Evolutionary conservation across 2,797 vertebrate species (phyloP).

Genomic region (Toxotes lorentzi): DNA sequence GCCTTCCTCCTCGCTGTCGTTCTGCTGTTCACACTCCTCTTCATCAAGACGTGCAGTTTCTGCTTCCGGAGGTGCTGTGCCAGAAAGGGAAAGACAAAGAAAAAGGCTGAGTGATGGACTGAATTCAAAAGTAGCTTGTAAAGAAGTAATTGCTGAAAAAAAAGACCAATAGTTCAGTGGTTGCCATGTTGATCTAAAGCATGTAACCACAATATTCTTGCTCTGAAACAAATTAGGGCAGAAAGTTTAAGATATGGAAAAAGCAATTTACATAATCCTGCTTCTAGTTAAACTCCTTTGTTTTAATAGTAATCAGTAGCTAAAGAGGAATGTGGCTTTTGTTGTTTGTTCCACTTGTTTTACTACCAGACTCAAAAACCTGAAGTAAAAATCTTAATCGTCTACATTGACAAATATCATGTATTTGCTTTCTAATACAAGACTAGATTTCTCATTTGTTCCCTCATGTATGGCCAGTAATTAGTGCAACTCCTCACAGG

Average conservation of each 20-base stretch:
- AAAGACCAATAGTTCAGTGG: neutral
- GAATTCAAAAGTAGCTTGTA: neutral
- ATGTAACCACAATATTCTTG: neutral
- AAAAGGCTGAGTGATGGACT: conserved; percentile 70
- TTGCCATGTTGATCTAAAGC: neutral
- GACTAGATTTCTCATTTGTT: neutral
- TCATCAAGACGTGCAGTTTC: conserved; percentile 70
- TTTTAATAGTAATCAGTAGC: neutral
- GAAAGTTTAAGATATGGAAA: too few species aligned
- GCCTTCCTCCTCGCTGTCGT: conserved; percentile 76
- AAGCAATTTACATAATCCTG: neutral
- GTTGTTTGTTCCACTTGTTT: neutral
- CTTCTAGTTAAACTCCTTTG: neutral
- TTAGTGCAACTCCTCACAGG: conserved; percentile 26
- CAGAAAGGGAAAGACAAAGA: conserved; percentile 59
- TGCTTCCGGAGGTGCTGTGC: conserved; percentile 65
- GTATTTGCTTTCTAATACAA: neutral
- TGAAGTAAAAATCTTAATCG: neutral
- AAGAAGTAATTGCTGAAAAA: neutral
- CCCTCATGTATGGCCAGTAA: neutral
- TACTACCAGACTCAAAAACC: neutral
- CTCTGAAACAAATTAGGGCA: neutral
- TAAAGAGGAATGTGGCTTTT: neutral
- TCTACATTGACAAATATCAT: neutral
- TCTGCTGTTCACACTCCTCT: conserved; percentile 63